Conservation (phyloP, 1,140 invertebrate genomes). For the Asobara japonica region DNA sequence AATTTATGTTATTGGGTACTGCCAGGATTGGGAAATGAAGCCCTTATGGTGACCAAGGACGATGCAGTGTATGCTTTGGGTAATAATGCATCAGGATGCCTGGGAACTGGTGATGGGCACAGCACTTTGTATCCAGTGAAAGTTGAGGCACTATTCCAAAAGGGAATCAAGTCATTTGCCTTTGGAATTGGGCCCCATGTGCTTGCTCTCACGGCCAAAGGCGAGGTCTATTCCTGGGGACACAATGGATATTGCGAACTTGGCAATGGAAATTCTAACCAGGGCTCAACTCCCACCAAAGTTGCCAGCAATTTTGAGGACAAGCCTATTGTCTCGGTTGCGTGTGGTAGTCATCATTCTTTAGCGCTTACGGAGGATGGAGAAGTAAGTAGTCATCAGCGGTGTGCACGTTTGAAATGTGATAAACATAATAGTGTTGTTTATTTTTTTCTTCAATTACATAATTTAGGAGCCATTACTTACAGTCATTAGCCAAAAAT, state of each 20-base stretch:
- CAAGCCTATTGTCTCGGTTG: slow-evolving; percentile 69
- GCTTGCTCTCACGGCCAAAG: slow-evolving; percentile 70
- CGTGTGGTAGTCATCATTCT: slow-evolving; percentile 75
- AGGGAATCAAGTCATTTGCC: slow-evolving; percentile 71
- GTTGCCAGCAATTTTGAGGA: slow-evolving; percentile 63
- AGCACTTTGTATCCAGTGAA: slow-evolving; percentile 71
- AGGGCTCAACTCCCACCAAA: slow-evolving; percentile 66
- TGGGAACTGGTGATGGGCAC: slow-evolving; percentile 70
- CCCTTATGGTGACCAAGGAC: slow-evolving; percentile 71
- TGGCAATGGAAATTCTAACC: slow-evolving; percentile 72
- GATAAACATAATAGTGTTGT: too few relatives aligned
- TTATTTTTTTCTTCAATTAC: too few relatives aligned
- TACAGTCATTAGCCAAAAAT: too few relatives aligned
- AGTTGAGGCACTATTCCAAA: slow-evolving; percentile 70
- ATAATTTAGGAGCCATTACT: too few relatives aligned
- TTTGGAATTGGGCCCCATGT: slow-evolving; percentile 77
- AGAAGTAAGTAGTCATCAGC: slow-evolving; percentile 69
- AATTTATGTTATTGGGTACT: background rate
- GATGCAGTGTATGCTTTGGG: slow-evolving; percentile 74
- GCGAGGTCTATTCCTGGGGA: slow-evolving; percentile 74
- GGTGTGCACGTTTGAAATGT: too few relatives aligned
- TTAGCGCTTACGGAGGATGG: slow-evolving; percentile 71
- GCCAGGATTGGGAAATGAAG: slow-evolving; percentile 70
- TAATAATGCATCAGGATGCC: slow-evolving; percentile 71
- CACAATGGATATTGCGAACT: slow-evolving; percentile 75